phyloP scores from a whole-genome alignment of 2,888 invertebrate species.

The Biston stratarius region DNA sequence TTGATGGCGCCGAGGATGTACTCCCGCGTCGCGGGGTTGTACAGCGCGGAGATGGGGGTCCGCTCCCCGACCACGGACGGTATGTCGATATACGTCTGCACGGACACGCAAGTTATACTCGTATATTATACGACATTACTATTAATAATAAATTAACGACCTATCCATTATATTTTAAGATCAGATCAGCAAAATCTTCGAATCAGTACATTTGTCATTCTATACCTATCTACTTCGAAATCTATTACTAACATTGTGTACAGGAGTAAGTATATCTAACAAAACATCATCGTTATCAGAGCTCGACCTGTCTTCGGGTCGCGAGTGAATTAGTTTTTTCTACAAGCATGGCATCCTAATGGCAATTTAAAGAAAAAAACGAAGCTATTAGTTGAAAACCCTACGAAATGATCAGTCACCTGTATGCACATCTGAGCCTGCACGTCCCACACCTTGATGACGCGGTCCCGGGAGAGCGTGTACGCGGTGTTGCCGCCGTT shows the following conservation, averaged over 20 bases:
- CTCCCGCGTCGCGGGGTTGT: conserved; percentile 89
- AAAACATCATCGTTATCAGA: no score
- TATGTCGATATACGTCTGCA: conserved; percentile 88
- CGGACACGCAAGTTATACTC: no score
- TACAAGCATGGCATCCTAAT: no score
- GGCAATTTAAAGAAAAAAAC: neutral
- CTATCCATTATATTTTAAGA: no score
- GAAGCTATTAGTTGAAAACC: neutral
- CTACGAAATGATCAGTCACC: conserved; percentile 59
- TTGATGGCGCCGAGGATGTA: conserved; percentile 88
- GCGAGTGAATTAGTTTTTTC: no score
- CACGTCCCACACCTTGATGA: conserved; percentile 92
- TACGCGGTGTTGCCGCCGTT: conserved; percentile 88
- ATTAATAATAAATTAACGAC: neutral
- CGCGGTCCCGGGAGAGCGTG: conserved; percentile 90
- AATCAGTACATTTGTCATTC: no score
- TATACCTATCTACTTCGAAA: no score
- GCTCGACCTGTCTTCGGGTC: no score
- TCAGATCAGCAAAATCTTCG: no score
- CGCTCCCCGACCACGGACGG: conserved; percentile 88
- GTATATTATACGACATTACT: neutral
- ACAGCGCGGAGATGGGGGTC: conserved; percentile 87
- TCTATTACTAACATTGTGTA: no score
- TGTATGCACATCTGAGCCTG: conserved; percentile 89
- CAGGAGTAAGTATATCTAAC: no score